Evolutionary conservation across 2,888 invertebrate species (phyloP).

Genomic region (Catocala fraxini): DNA sequence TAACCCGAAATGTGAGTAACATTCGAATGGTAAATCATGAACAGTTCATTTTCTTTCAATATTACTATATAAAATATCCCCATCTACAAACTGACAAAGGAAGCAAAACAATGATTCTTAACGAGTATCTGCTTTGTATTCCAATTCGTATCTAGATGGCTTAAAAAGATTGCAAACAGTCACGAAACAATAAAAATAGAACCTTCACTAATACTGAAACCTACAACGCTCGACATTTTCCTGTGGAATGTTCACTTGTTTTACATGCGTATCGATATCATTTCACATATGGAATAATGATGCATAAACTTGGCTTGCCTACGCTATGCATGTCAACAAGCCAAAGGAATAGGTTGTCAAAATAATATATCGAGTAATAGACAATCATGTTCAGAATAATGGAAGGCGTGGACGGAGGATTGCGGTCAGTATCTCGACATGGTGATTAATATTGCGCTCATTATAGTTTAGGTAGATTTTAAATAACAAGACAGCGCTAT

Average conservation of each 20-base stretch:
- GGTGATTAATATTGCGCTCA: no score
- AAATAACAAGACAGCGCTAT: not conserved
- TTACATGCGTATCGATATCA: not conserved
- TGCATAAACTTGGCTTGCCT: slow-evolving; percentile 6
- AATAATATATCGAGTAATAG: slow-evolving; percentile 3
- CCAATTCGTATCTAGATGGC: not conserved
- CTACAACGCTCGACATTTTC: not conserved
- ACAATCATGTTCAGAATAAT: not conserved
- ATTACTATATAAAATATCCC: not conserved
- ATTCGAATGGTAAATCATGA: no score
- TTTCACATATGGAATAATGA: not conserved
- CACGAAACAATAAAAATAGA: not conserved
- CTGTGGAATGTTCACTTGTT: not conserved
- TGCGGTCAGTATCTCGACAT: not conserved
- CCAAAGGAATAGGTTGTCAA: not conserved
- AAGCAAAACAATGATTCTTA: not conserved
- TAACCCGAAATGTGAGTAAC: no score
- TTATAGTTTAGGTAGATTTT: not conserved
- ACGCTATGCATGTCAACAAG: slow-evolving; percentile 1
- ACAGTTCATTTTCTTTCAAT: no score
- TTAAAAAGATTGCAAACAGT: not conserved
- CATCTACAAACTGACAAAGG: not conserved
- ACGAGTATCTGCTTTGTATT: slow-evolving; percentile 2
- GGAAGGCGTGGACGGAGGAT: not conserved
- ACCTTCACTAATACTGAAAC: not conserved